Percentiles rank a stretch among this genome's conserved stretches.
phyloP scores from a whole-genome alignment of 2,113 vertebrate species.

The Neopipo cinnamomea region DNA sequence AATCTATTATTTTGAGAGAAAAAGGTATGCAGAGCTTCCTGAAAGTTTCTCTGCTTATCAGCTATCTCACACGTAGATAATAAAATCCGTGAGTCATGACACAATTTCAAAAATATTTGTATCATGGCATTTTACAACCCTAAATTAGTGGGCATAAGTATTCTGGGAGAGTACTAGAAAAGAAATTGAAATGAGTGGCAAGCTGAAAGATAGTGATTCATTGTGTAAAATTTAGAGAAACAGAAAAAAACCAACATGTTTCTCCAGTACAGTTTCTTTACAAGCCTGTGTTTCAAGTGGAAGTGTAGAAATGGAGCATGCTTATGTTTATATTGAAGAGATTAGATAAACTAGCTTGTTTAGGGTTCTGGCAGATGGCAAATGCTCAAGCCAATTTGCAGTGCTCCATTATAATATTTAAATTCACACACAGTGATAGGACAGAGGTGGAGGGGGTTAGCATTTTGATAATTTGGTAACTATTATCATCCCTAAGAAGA shows the following conservation, averaged over 20 bases:
- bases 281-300: slow-evolving; percentile 73
- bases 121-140: slow-evolving; percentile 53
- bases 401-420: slow-evolving; percentile 80
- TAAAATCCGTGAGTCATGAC: slow-evolving; percentile 38
- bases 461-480: slow-evolving; percentile 82
- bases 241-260: not conserved
- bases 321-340: slow-evolving; percentile 84
- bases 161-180: slow-evolving; percentile 16
- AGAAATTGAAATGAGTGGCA: slow-evolving; percentile 25
- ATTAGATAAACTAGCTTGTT: slow-evolving; percentile 91
- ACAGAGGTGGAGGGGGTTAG: slow-evolving; percentile 73
- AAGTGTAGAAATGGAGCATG: slow-evolving; percentile 84
- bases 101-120: slow-evolving; percentile 52
- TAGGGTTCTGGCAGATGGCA: slow-evolving; percentile 86
- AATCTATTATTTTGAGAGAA: not conserved
- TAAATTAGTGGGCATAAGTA: slow-evolving; percentile 7
- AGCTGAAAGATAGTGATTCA: slow-evolving; percentile 29
- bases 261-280: slow-evolving; percentile 64
- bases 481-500: slow-evolving; percentile 78
- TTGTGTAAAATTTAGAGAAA: not conserved
- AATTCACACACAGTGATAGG: slow-evolving; percentile 78
- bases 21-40: not conserved
- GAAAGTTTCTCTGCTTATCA: slow-evolving; percentile 52
- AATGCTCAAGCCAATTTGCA: slow-evolving; percentile 85
- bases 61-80: not conserved